Evolutionary conservation across 2,113 vertebrate genomes (phyloP), one percentile per base, ranked within the genome.

Genomic region (Anolis sagrei): DNA sequence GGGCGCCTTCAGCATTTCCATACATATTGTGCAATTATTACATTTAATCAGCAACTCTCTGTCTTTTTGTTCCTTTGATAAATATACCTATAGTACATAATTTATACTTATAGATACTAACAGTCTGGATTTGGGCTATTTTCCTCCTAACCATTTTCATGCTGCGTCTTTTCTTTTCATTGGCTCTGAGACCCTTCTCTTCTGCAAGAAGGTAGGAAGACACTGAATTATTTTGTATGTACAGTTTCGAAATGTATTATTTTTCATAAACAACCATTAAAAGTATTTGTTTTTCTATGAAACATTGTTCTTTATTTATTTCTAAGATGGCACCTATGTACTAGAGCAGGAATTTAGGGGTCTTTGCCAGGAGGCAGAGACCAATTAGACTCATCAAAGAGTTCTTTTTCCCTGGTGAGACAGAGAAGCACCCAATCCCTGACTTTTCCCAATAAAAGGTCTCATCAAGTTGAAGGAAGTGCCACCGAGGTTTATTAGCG

Each of bases 261-360:
- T 88, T 87, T 88, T 84, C 82, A 84, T 80, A 88, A 88, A 44
- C 48, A 21, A 25, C 29, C 86, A 87, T 83, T 87, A 88, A 88
- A 88, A 88, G 76, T 84, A 84, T 80, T 79, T 68, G 76, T 61
- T 88, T 88, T 84, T 88, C 64, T 84, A 84, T 68, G 69, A 66
- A 80, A 58, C 19, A 39, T 13, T 18, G 1, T 9, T 49, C n/a
- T 76, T 10, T 64, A 21, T 3, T 9, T 74, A 21, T 74, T 21
- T 36, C 1, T 61, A 2, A n/a, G 19, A 54, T 11, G 49, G 21
- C 2, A 23, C 54, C 23, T 34, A n/a, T 32, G 9, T 23, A 11
- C n/a, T n/a, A n/a, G n/a, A n/a, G n/a, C n/a, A n/a, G n/a, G n/a
- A n/a, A n/a, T n/a, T n/a, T n/a, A n/a, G n/a, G n/a, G n/a, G n/a